Conservation (phyloP, 2,113 vertebrate species). For the Conger conger region DNA sequence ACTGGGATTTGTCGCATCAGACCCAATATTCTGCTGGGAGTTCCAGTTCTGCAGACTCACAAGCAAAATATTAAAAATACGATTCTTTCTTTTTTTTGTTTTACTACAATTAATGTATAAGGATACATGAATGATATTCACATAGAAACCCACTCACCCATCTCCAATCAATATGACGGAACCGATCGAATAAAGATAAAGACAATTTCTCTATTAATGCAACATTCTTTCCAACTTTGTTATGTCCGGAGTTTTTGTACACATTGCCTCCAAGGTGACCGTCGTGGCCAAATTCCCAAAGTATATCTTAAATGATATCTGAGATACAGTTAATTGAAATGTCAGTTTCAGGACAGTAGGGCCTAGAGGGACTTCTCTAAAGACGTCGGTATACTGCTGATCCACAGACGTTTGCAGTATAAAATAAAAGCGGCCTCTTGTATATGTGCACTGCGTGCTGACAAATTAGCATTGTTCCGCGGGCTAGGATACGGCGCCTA, state of each 20-base stretch:
- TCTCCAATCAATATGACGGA: too few species aligned
- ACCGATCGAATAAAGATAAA: too few species aligned
- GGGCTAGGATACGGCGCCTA: not conserved
- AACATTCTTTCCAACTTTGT: too few species aligned
- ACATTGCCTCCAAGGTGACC: conserved; percentile 3
- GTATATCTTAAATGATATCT: not conserved
- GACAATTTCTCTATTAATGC: too few species aligned
- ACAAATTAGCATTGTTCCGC: not conserved
- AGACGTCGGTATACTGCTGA: conserved; percentile 5
- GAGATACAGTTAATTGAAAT: conserved; percentile 21
- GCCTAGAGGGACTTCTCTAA: not conserved
- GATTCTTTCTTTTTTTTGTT: not conserved
- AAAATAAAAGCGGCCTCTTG: conserved; percentile 6
- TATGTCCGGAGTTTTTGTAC: not conserved
- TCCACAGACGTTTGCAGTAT: conserved; percentile 12
- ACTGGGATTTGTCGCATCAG: too few species aligned
- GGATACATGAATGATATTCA: too few species aligned
- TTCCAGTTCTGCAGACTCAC: not conserved
- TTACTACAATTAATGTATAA: not conserved
- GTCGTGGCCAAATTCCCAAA: too few species aligned
- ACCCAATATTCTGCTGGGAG: too few species aligned
- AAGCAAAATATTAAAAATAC: too few species aligned
- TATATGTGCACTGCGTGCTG: too few species aligned
- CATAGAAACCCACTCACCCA: too few species aligned
- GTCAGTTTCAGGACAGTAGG: conserved; percentile 14